Percentiles rank a stretch among this genome's conserved stretches.
phyloP scores from a whole-genome alignment of 2,113 vertebrate genomes.

The Columba livia region DNA sequence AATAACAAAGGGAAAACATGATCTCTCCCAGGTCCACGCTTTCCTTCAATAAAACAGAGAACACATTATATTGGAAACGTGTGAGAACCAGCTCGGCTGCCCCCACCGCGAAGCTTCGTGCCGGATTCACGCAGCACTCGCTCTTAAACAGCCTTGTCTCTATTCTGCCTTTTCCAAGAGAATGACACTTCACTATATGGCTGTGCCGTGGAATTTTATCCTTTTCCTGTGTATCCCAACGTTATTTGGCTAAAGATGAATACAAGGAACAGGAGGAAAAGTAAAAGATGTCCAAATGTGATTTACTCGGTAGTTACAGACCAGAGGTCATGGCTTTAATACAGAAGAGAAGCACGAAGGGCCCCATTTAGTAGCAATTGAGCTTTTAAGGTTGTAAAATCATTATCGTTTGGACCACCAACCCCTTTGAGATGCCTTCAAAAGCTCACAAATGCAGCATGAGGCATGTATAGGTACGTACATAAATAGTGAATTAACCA shows the following conservation, averaged over 20 bases:
- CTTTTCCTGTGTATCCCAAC: background rate
- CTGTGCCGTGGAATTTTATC: background rate
- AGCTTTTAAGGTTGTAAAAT: background rate
- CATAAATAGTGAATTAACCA: background rate
- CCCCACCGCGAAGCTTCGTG: accelerated
- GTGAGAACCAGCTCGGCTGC: background rate
- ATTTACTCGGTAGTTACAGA: background rate
- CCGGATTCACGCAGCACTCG: background rate
- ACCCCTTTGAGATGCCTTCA: background rate
- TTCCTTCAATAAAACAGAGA: slow-evolving; percentile 83
- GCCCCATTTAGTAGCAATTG: background rate
- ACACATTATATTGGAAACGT: background rate
- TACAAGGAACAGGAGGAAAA: background rate
- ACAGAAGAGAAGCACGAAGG: background rate
- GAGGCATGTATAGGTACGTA: background rate
- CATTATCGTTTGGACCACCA: background rate
- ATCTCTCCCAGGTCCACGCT: slow-evolving; percentile 98
- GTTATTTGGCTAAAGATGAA: background rate
- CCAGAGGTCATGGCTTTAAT: background rate
- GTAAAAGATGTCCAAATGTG: background rate
- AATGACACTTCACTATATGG: background rate
- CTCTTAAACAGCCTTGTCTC: background rate
- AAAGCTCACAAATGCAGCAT: accelerated
- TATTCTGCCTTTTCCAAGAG: background rate
- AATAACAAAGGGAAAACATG: slow-evolving; percentile 99